Conservation (phyloP, 2,113 vertebrate species). For the Paracanthobrama guichenoti region DNA sequence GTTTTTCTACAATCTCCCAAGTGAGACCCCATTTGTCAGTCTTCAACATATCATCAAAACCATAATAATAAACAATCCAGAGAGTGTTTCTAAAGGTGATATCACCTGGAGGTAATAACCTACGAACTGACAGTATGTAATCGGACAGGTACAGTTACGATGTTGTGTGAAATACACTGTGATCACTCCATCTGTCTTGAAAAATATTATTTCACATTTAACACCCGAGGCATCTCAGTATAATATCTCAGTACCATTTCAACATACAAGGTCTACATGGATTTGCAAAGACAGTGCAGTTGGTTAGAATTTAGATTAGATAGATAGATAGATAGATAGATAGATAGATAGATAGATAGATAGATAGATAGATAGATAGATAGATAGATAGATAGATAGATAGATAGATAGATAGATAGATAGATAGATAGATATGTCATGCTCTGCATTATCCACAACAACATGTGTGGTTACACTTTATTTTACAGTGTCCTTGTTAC, state of each 20-base stretch:
- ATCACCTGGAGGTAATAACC: not conserved
- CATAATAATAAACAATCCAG: slow-evolving; percentile 19
- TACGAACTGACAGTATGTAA: slow-evolving; percentile 14
- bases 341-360: not conserved
- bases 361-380: not conserved
- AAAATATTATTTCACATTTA: not conserved
- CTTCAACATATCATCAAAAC: too few species aligned
- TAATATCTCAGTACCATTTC: not conserved
- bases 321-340: not conserved
- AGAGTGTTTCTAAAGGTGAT: slow-evolving; percentile 6
- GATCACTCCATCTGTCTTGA: slow-evolving; percentile 6
- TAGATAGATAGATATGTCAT: too few species aligned
- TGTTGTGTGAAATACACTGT: not conserved
- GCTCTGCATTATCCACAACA: too few species aligned
- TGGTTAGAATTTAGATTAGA: not conserved
- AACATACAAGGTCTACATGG: not conserved
- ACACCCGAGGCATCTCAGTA: not conserved
- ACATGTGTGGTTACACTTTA: too few species aligned
- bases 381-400: too few species aligned
- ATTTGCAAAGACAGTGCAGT: not conserved
- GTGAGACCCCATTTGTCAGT: too few species aligned
- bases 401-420: too few species aligned
- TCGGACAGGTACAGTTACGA: not conserved
- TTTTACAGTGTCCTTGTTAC: too few species aligned
- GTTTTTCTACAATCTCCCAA: too few species aligned